A percentile compares a stretch with the other conserved stretches of the same genome.
These are phyloP conservation scores for Tragelaphus eurycerus DNA, from an alignment of 2,797 vertebrate genomes.

Conservation along the genomic window DNA sequence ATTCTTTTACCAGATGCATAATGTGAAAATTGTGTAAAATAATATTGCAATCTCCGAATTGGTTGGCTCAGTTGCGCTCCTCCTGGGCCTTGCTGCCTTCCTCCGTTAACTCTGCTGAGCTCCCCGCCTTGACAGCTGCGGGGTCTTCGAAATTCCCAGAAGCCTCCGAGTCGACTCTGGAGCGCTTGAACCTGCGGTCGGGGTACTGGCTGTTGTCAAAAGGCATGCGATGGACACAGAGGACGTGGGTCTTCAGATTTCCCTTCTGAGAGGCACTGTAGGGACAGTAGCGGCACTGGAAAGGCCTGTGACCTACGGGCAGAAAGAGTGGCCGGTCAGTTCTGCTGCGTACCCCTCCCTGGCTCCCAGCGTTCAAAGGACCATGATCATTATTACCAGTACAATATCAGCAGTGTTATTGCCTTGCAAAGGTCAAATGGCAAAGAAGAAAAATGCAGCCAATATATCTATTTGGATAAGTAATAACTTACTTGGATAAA, in stretches of 20 bases:
- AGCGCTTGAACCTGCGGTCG: conserved; percentile 94
- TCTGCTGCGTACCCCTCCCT: fast-evolving
- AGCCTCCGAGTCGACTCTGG: conserved; percentile 86
- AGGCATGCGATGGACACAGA: conserved; percentile 96
- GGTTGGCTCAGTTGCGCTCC: conserved; percentile 71
- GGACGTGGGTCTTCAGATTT: conserved; percentile 96
- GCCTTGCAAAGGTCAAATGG: background rate
- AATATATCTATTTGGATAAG: background rate
- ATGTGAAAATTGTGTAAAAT: conserved; percentile 61
- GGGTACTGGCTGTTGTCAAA: conserved; percentile 98
- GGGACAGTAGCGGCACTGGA: conserved; percentile 94
- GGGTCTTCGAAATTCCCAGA: conserved; percentile 84
- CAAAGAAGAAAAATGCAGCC: background rate
- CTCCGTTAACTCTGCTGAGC: conserved; percentile 76
- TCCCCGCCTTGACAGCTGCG: conserved; percentile 67
- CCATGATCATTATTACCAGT: fast-evolving
- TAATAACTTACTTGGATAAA: background rate
- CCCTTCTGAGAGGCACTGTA: conserved; percentile 98
- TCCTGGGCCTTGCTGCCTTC: conserved; percentile 80
- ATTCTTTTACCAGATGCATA: conserved; percentile 57
- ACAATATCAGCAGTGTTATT: fast-evolving
- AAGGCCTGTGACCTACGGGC: conserved; percentile 88
- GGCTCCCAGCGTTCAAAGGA: fast-evolving
- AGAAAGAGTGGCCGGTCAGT: conserved; percentile 74
- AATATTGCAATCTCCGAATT: conserved; percentile 58